Conservation (phyloP, 1,140 invertebrate genomes). For the Halotydeus destructor region DNA sequence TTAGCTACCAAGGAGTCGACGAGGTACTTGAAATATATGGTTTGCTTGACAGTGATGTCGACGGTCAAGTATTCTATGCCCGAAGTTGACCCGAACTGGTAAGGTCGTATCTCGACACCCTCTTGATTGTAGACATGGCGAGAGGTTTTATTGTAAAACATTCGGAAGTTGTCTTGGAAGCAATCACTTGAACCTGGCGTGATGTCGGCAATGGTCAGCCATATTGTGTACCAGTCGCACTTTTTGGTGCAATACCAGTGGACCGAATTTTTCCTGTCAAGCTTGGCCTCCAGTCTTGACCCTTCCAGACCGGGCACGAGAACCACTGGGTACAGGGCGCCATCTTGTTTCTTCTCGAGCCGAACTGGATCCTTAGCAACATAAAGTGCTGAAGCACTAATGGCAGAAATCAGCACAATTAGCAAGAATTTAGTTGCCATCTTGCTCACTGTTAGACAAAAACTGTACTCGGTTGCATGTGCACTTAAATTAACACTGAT, state of each 20-base stretch:
- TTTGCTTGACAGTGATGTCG: conserved; percentile 51
- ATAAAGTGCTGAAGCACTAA: too few species aligned
- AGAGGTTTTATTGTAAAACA: conserved; percentile 67
- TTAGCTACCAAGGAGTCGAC: conserved; percentile 48
- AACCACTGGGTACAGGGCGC: too few species aligned
- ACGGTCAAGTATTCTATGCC: conserved; percentile 84
- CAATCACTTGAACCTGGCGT: conserved; percentile 83
- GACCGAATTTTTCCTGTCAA: neutral
- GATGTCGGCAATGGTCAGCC: conserved; percentile 78
- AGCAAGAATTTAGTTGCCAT: too few species aligned
- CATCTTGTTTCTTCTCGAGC: too few species aligned
- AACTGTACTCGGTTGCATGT: too few species aligned
- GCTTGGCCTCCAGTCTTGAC: conserved; percentile 2
- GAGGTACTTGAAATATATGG: conserved; percentile 74
- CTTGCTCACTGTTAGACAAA: too few species aligned
- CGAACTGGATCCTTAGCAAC: too few species aligned
- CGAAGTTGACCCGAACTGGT: conserved; percentile 66
- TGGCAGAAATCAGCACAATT: too few species aligned
- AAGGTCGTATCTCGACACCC: conserved; percentile 69
- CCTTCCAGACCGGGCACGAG: conserved; percentile 6
- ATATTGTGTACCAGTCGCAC: conserved; percentile 59
- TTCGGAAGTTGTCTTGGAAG: conserved; percentile 64
- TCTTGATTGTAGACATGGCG: conserved; percentile 54
- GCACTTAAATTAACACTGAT: too few species aligned
- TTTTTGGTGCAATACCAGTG: conserved; percentile 68